A percentile compares a stretch with the other conserved stretches of the same genome.
Evolutionary conservation across 2,797 vertebrate species (phyloP).

Genomic region (Poeciliopsis turneri): DNA sequence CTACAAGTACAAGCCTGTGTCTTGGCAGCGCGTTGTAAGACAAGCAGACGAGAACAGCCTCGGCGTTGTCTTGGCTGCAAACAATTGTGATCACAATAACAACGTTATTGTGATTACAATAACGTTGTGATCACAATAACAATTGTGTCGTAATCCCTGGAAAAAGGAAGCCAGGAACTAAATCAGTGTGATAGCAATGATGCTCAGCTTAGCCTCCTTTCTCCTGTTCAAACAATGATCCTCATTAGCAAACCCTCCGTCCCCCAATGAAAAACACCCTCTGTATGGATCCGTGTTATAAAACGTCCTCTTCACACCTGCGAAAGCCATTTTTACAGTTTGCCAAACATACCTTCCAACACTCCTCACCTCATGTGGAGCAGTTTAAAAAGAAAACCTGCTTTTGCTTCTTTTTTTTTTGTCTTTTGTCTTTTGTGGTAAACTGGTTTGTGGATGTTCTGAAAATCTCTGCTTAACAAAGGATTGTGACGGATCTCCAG

Average conservation of each 20-base stretch:
- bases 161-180: constrained; percentile 72
- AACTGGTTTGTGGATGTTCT: constrained; percentile 36
- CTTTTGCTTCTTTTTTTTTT: background rate
- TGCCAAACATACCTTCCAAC: constrained; percentile 50
- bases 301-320: constrained; percentile 10
- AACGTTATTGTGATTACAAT: constrained; percentile 71
- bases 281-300: constrained; percentile 50
- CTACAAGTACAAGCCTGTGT: constrained; percentile 4
- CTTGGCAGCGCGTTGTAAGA: constrained; percentile 34
- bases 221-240: constrained; percentile 70
- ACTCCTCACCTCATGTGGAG: background rate
- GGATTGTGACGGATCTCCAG: constrained; percentile 32
- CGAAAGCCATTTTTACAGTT: constrained; percentile 45
- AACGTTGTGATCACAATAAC: constrained; percentile 73
- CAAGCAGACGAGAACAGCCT: constrained; percentile 55
- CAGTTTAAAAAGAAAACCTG: constrained; percentile 21
- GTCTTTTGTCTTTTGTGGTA: constrained; percentile 31
- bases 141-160: constrained; percentile 80
- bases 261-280: background rate
- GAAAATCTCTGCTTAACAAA: constrained; percentile 55
- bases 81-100: constrained; percentile 65
- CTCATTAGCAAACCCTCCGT: constrained; percentile 58
- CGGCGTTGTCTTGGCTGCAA: constrained; percentile 63
- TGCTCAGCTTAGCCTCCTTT: constrained; percentile 65
- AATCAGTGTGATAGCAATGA: constrained; percentile 73